A percentile compares a stretch with the other conserved stretches of the same genome.
These are phyloP conservation scores for Anoncus sp. DNA, from an alignment of 2,888 invertebrate genomes.

Conservation along the genomic window DNA sequence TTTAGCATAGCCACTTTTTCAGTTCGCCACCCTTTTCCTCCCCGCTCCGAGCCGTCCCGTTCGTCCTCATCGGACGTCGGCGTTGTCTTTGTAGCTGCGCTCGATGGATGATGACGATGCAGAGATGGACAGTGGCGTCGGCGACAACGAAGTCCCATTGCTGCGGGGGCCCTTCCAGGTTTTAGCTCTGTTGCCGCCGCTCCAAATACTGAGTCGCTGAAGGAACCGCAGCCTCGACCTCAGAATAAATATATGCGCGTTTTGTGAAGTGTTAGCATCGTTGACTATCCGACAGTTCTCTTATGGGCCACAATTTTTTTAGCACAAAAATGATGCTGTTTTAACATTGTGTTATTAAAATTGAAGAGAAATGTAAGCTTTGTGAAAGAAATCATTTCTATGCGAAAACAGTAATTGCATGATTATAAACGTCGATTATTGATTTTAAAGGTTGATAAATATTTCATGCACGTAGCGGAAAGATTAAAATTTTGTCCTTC, in stretches of 20 bases:
- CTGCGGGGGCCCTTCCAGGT: slow-evolving; percentile 20
- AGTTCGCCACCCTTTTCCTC: slow-evolving; percentile 67
- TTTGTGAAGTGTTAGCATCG: slow-evolving; percentile 32
- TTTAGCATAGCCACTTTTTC: slow-evolving; percentile 83
- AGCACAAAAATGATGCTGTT: slow-evolving; percentile 16
- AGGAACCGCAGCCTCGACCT: slow-evolving; percentile 20
- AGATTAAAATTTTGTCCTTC: too few species aligned
- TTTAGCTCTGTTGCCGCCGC: background rate
- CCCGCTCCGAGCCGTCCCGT: slow-evolving; percentile 71
- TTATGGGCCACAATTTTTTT: slow-evolving; percentile 30
- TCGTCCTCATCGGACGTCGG: slow-evolving; percentile 75
- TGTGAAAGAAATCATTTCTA: background rate
- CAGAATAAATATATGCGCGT: slow-evolving; percentile 51
- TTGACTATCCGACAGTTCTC: slow-evolving; percentile 45
- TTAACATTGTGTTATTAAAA: background rate
- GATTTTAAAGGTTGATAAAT: slow-evolving; percentile 7
- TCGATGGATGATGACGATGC: slow-evolving; percentile 81
- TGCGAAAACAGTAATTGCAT: slow-evolving; percentile 9
- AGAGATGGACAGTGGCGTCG: slow-evolving; percentile 64
- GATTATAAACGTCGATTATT: slow-evolving; percentile 7
- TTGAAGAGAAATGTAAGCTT: background rate
- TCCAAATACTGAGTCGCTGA: slow-evolving; percentile 9
- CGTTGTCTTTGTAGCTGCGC: slow-evolving; percentile 80
- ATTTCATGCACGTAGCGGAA: slow-evolving; percentile 4
- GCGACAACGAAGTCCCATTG: slow-evolving; percentile 52